Evolutionary conservation across 2,113 vertebrate species (phyloP), one percentile per base, ranked within the genome.

Genomic region (Astur gentilis): DNA sequence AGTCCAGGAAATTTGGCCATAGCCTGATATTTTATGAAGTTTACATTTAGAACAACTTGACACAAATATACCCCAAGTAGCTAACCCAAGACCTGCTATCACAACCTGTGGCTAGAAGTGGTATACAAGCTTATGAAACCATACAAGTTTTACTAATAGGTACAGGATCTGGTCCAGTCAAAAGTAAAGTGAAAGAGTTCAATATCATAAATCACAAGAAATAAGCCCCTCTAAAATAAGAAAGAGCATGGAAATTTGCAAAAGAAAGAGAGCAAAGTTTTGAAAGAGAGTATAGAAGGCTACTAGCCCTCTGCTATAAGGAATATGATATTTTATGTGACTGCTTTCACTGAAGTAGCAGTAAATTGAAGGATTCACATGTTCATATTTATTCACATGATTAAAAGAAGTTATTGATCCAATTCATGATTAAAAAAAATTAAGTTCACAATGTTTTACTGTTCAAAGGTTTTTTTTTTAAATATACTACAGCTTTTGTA

Each of bases 401-500:
- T 79, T 70, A 79, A 93, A 89, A 40, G 15, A 65, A 47, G 3
- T 7, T 44, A 47, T 5, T 23, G 10, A 85, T 69, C 15, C 32
- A 44, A 14, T 40, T 94, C 0, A 50, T 65, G 2, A 16, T 67
- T 79, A 11, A 32, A 61, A 49, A 17, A 32, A 18, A 7, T 23
- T 42, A 36, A 19, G 8, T 8, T 54, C 11, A 40, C 4, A 34
- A 7, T 29, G 2, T 1, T 75, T 79, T 3, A 42, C 2, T 1
- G 0, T 36, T 85, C 40, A 9, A 73, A 65, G 5, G 3, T 75
- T 89, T 44, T 91, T 44, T 79, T 58, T 58, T 75, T 13, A 67
- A 65, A n/a, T 80, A 3, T 38, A 61, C 9, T 65, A 80, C 71
- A 57, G 4, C 0, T 65, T 82, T 64, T 72, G 6, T 32, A n/a